Conservation (phyloP, 2,113 vertebrate species). For the Prolemur simus region DNA sequence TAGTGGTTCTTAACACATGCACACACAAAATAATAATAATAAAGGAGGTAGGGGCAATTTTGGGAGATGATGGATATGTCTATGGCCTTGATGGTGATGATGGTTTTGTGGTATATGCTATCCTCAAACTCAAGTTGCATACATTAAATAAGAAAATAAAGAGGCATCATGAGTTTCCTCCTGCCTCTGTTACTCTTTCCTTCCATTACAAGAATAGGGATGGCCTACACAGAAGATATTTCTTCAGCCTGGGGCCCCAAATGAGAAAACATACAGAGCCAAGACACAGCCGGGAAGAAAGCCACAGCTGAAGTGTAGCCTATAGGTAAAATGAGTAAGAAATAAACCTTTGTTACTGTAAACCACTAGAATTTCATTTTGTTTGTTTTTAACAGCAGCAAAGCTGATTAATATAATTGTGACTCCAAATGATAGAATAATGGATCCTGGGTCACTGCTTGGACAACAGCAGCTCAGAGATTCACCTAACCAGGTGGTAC, state of each 20-base stretch:
- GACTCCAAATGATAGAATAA: not conserved
- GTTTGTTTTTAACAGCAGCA: conserved; percentile 7
- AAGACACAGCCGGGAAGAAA: not conserved
- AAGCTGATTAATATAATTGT: not conserved
- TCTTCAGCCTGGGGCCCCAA: not conserved
- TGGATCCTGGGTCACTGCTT: not conserved
- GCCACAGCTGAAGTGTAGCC: not conserved
- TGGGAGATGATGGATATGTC: not conserved
- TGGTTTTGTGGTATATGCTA: not conserved
- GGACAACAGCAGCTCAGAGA: not conserved
- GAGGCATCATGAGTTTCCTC: not conserved
- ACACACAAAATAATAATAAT: not conserved
- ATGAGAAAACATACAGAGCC: not conserved
- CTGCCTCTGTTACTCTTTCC: not conserved
- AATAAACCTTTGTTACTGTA: not conserved
- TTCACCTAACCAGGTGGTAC: not conserved
- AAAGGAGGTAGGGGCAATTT: not conserved
- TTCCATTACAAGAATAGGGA: not conserved
- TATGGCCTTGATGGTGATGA: not conserved
- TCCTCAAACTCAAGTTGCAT: not conserved
- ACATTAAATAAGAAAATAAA: not conserved
- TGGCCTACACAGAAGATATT: not conserved
- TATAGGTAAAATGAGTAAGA: not conserved
- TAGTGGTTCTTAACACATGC: not conserved
- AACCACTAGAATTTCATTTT: conserved; percentile 21